A percentile compares a stretch with the other conserved stretches of the same genome.
Evolutionary conservation across 2,113 vertebrate genomes (phyloP).

Genomic region (Arvicanthis niloticus): DNA sequence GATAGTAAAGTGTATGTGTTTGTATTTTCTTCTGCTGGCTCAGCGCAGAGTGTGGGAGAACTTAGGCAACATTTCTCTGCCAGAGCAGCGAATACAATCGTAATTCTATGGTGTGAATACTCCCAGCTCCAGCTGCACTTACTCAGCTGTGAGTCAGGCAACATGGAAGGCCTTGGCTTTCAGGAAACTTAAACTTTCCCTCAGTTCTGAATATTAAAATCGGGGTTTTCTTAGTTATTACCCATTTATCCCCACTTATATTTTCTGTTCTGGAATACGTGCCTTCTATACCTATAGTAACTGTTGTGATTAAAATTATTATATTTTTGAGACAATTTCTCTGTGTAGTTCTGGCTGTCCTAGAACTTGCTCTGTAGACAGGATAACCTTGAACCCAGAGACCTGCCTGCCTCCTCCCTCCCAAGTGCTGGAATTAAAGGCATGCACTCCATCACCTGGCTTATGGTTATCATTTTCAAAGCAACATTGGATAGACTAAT

Average conservation of each 20-base stretch:
- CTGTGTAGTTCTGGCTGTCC: neutral
- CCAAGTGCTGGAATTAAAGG: neutral
- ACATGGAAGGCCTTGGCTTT: neutral
- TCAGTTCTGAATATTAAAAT: neutral
- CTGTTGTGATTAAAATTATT: neutral
- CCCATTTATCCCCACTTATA: neutral
- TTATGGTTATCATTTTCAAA: constrained; percentile 24
- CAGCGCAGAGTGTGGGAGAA: neutral
- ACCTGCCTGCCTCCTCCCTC: neutral
- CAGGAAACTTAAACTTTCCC: neutral
- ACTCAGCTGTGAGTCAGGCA: neutral
- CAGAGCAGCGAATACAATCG: neutral
- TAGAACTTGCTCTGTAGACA: neutral
- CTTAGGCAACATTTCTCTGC: neutral
- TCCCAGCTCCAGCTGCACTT: neutral
- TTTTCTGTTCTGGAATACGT: neutral
- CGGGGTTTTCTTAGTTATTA: neutral
- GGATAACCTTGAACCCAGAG: neutral
- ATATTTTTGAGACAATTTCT: neutral
- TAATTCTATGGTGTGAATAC: neutral
- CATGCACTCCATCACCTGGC: neutral
- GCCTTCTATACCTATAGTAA: neutral
- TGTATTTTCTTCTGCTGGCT: neutral
- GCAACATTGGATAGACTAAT: neutral
- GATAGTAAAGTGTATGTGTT: neutral